These are phyloP conservation scores for Sphecodes monilicornis DNA, from an alignment of 2,888 invertebrate genomes.

Conservation along the genomic window DNA sequence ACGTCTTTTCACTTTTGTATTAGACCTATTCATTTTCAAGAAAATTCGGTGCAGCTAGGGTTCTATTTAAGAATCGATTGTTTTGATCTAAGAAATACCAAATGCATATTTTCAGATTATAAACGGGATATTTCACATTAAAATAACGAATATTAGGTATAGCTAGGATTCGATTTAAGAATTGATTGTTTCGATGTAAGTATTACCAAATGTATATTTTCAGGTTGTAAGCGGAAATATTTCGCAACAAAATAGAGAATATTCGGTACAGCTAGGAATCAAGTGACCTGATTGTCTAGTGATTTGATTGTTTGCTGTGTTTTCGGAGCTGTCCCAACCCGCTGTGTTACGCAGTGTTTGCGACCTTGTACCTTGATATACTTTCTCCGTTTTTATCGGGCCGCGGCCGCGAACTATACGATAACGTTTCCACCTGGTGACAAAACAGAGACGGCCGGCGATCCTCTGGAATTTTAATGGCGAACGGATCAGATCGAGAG, in stretches of 20 bases:
- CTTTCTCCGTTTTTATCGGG: constrained; percentile 22
- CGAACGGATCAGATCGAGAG: not conserved
- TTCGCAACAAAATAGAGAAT: not conserved
- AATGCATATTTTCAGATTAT: no score
- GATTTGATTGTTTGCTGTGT: not conserved
- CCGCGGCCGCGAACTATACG: not conserved
- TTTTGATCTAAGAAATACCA: no score
- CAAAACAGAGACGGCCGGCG: not conserved
- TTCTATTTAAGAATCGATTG: no score
- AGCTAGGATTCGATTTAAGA: no score
- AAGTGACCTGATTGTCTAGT: not conserved
- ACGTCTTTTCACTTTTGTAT: no score
- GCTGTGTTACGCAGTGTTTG: constrained; percentile 44
- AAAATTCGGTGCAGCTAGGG: no score
- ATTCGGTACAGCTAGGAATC: not conserved
- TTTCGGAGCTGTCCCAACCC: not conserved
- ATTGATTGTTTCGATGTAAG: no score
- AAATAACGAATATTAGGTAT: no score
- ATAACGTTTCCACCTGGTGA: not conserved
- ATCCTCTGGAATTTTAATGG: constrained; percentile 23
- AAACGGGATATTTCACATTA: no score
- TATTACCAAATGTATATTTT: no score
- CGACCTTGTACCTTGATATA: constrained; percentile 56
- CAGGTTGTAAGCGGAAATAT: no score
- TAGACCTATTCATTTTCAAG: no score